Percentiles rank a stretch among this genome's conserved stretches.
Conservation (phyloP, 30 jellyfish, hydroid and myxozoan species). For the Aurelia sp. region DNA sequence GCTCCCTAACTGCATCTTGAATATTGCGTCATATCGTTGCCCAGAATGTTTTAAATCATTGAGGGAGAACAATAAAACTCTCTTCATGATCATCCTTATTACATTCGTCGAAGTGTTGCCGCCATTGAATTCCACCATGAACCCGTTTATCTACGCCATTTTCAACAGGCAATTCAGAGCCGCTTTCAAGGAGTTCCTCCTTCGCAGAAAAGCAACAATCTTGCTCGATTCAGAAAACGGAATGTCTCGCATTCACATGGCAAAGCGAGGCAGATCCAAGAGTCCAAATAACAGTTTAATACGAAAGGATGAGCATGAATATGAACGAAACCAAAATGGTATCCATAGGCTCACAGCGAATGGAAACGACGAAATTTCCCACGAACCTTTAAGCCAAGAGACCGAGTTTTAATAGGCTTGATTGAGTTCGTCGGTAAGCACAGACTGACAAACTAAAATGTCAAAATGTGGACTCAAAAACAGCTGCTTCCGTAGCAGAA, state of each 20-base stretch:
- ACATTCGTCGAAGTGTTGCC: constrained; percentile 87
- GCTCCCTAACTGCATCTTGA: constrained; percentile 87
- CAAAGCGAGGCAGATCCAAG: constrained; percentile 22
- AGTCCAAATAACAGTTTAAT: too few species aligned
- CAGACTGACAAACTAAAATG: too few species aligned
- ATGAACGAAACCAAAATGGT: constrained; percentile 13
- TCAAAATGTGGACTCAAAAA: too few species aligned
- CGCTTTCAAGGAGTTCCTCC: constrained; percentile 77
- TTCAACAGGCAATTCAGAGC: constrained; percentile 83
- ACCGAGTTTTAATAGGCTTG: too few species aligned
- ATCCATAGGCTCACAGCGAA: constrained; percentile 5
- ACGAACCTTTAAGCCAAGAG: too few species aligned
- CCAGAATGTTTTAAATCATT: constrained; percentile 43
- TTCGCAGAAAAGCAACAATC: constrained; percentile 51
- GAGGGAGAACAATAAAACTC: constrained; percentile 18
- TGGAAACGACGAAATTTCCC: constrained; percentile 16
- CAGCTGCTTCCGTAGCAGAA: too few species aligned
- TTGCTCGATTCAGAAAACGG: constrained; percentile 56
- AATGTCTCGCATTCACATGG: constrained; percentile 16
- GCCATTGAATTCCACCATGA: constrained; percentile 76
- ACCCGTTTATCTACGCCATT: constrained; percentile 91
- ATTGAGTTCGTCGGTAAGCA: too few species aligned
- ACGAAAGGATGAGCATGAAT: too few species aligned
- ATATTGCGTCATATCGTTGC: constrained; percentile 23
- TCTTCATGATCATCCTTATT: constrained; percentile 49